Percentiles rank a stretch among this genome's conserved stretches.
Evolutionary conservation across 1,140 invertebrate genomes (phyloP).

Genomic region (Nephotettix cincticeps): DNA sequence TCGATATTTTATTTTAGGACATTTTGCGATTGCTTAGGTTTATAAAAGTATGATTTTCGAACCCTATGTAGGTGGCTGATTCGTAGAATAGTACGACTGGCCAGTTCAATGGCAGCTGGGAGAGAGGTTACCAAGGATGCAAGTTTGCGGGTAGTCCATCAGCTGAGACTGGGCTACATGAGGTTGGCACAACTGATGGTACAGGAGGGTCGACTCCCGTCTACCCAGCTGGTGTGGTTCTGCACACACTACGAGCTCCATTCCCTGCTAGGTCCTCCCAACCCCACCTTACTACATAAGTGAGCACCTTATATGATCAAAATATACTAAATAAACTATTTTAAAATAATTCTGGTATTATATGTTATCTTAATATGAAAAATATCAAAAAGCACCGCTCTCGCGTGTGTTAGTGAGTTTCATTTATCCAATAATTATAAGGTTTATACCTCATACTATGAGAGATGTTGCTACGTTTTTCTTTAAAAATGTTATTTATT

Average conservation of each 20-base stretch:
- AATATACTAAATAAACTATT: no score
- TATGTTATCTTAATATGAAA: no score
- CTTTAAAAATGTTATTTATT: no score
- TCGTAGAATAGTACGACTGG: constrained; percentile 57
- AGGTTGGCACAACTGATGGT: constrained; percentile 59
- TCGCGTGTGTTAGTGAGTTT: no score
- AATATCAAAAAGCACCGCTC: no score
- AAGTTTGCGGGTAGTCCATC: constrained; percentile 58
- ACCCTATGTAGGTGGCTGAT: constrained; percentile 47
- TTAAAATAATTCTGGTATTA: no score
- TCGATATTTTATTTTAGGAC: no score
- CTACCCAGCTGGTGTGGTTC: constrained; percentile 65
- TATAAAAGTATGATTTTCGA: neutral
- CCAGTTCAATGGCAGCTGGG: constrained; percentile 57
- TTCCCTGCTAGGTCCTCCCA: constrained; percentile 51
- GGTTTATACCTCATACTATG: no score
- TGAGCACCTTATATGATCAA: no score
- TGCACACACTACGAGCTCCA: constrained; percentile 66
- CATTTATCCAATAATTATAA: no score
- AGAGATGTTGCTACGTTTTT: no score
- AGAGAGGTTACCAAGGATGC: constrained; percentile 69
- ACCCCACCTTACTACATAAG: constrained; percentile 57
- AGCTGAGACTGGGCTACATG: constrained; percentile 59
- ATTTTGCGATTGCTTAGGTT: neutral
- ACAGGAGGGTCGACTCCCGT: constrained; percentile 61